A percentile compares a stretch with the other conserved stretches of the same genome.
Evolutionary conservation across 2,888 invertebrate genomes (phyloP).

Genomic region (Calliphora vomitoria): DNA sequence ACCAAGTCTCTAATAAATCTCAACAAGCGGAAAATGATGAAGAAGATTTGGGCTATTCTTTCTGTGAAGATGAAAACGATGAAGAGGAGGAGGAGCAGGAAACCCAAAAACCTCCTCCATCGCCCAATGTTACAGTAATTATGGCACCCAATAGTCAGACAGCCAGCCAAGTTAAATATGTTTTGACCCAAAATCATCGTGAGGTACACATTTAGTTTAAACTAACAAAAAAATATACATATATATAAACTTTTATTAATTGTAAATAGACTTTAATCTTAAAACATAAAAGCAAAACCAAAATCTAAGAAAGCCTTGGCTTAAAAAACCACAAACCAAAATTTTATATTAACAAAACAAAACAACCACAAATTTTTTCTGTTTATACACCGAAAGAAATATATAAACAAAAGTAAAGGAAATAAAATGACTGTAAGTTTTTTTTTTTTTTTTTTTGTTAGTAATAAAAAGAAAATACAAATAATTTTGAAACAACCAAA

Average conservation of each 20-base stretch:
- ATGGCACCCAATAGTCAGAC: conserved; percentile 70
- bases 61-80: conserved; percentile 78
- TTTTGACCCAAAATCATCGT: conserved; percentile 79
- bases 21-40: conserved; percentile 76
- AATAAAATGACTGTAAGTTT: conserved; percentile 65
- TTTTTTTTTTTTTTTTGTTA: conserved; percentile 44
- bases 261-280: conserved; percentile 61
- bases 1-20: not conserved
- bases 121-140: conserved; percentile 76
- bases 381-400: conserved; percentile 61
- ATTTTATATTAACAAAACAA: conserved; percentile 29
- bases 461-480: conserved; percentile 45
- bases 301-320: conserved; percentile 76
- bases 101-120: conserved; percentile 47
- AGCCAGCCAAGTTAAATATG: conserved; percentile 78
- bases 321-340: conserved; percentile 60
- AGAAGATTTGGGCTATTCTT: conserved; percentile 81
- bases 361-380: conserved; percentile 23
- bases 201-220: conserved; percentile 79
- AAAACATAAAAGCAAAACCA: conserved; percentile 65
- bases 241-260: not conserved
- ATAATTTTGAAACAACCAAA: conserved; percentile 54
- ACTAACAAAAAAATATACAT: not conserved
- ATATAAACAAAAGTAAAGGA: conserved; percentile 7
- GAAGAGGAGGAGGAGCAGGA: conserved; percentile 46